A percentile compares a stretch with the other conserved stretches of the same genome.
phyloP scores from a whole-genome alignment of 2,113 vertebrate species.

The Paramormyrops kingsleyae region DNA sequence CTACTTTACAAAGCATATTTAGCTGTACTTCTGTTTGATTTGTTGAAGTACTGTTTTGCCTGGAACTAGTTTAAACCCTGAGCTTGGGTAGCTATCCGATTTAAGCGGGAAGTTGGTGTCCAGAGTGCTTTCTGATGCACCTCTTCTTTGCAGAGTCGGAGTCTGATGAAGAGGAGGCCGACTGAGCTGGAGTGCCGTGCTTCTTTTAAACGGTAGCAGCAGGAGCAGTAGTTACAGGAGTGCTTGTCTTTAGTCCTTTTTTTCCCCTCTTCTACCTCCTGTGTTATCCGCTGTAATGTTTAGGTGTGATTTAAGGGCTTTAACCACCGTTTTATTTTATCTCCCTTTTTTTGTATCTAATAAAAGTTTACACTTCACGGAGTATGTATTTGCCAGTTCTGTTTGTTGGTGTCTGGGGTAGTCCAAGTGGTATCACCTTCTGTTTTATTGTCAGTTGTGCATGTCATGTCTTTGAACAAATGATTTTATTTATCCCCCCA shows the following conservation, averaged over 20 bases:
- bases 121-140: neutral
- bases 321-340: slow-evolving; percentile 63
- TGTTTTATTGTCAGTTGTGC: neutral
- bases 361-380: slow-evolving; percentile 53
- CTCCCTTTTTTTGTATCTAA: slow-evolving; percentile 63
- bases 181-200: slow-evolving; percentile 63
- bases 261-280: slow-evolving; percentile 76
- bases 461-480: neutral
- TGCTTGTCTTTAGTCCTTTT: slow-evolving; percentile 62
- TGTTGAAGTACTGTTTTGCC: neutral
- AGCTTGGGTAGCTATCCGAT: neutral
- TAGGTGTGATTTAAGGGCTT: slow-evolving; percentile 76
- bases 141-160: slow-evolving; percentile 76
- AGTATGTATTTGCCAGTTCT: slow-evolving; percentile 21
- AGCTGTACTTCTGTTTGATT: neutral
- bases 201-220: slow-evolving; percentile 68
- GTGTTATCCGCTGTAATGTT: slow-evolving; percentile 71
- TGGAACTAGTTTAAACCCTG: neutral
- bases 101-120: neutral
- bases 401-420: slow-evolving; percentile 5
- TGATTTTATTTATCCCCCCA: neutral
- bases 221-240: slow-evolving; percentile 64
- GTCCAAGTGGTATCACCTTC: neutral
- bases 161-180: slow-evolving; percentile 90
- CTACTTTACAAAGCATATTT: neutral